Evolutionary conservation across 2,888 invertebrate genomes (phyloP), one percentile per base, ranked within the genome.

Genomic region (Diadromus collaris): DNA sequence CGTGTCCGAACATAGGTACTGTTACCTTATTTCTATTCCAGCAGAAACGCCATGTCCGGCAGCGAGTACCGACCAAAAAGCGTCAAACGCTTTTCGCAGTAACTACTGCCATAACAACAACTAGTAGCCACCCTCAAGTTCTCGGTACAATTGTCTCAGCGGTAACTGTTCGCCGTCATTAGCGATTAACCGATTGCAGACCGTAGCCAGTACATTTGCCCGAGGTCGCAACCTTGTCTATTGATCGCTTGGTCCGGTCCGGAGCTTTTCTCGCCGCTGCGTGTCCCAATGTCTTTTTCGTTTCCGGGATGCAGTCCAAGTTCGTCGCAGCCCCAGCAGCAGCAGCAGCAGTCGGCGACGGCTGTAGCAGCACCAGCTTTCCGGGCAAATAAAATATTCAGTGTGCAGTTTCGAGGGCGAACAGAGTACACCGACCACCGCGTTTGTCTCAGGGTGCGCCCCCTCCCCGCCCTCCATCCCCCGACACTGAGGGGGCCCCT

Each of bases 351-450:
- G 5, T 16, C 24, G 27, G 54, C 56, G 58, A 61, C 63, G 29
- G 60, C 70, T 29, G 56, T 44, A 56, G 44, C 54, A 6, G 41
- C 68, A 21, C 54, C 38, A 68, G 76, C 76, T 79, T 79, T 76
- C 73, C 79, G 65, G 65, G 73, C 69, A 44, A 76, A 79, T 79
- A 67, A 79, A 79, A 79, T 79, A 79, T 79, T 79, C 79, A 79
- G 69, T 67, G 76, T 63, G 69, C 65, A 79, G 79, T 76, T 79
- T 74, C 76, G 76, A 51, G 73, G 69, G 69, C 34, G 60, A 69
- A 56, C 54, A 64, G 63, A 44, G 38, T 32, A 27, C 56, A 71
- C 38, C 63, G 65, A 67, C 67, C 65, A 56, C 61, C 38, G 38
- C 63, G 78, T 75, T 78, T 72, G 69, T 72, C 70, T 72, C 72